Conservation (phyloP, 2,888 invertebrate genomes). For the Ophraella communa region DNA sequence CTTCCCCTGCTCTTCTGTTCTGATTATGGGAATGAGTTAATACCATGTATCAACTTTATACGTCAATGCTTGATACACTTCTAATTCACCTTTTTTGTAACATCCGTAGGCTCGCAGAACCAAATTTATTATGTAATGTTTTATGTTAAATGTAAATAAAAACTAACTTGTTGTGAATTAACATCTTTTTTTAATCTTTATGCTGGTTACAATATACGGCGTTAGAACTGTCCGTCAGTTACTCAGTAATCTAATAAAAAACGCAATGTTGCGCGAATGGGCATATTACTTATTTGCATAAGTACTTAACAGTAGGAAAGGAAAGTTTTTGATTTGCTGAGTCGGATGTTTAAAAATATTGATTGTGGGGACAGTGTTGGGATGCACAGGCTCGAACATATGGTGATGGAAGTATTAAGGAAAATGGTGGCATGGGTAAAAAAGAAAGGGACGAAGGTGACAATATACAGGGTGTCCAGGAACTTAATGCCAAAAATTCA, state of each 20-base stretch:
- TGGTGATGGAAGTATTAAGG: too few relatives aligned
- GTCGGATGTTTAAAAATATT: too few relatives aligned
- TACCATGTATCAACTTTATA: not conserved
- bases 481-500: too few relatives aligned
- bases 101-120: not conserved
- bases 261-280: not conserved
- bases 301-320: not conserved
- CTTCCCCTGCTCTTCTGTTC: not conserved
- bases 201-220: not conserved
- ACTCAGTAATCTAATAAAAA: not conserved
- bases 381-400: too few relatives aligned
- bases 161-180: not conserved
- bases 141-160: not conserved
- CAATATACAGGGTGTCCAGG: too few relatives aligned
- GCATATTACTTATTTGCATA: not conserved
- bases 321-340: too few relatives aligned
- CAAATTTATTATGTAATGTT: not conserved
- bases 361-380: too few relatives aligned
- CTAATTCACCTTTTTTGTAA: not conserved
- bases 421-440: too few relatives aligned
- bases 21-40: too few relatives aligned
- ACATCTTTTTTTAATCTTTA: not conserved
- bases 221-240: not conserved
- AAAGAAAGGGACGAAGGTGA: too few relatives aligned
- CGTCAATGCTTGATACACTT: not conserved